Conservation (phyloP, 92 coral and sea anemone genomes). For the Scolanthus callimorphus region DNA sequence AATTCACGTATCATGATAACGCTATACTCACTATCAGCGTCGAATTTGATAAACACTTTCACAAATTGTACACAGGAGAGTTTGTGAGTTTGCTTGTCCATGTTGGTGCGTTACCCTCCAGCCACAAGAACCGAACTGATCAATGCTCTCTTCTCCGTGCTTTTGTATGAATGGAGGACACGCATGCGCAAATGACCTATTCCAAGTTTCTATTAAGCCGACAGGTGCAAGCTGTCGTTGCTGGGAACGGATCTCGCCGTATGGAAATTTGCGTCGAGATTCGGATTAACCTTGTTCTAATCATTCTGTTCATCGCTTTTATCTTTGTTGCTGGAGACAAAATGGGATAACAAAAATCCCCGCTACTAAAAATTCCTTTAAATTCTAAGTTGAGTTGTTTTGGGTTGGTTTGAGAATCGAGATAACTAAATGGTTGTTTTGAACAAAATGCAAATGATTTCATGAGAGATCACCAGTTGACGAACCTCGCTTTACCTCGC, state of each 20-base stretch:
- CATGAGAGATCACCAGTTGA: too few species aligned
- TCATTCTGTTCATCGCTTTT: background rate
- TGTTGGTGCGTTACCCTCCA: conserved; percentile 8
- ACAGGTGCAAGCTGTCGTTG: too few species aligned
- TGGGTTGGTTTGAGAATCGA: background rate
- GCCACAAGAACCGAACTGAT: too few species aligned
- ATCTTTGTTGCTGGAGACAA: background rate
- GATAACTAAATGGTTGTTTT: background rate
- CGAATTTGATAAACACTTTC: conserved; percentile 70
- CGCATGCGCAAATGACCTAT: background rate
- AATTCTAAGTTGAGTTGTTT: background rate
- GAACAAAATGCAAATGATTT: conserved; percentile 14
- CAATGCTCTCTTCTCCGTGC: background rate
- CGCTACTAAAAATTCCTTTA: background rate
- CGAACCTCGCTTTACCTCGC: too few species aligned
- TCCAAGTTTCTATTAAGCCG: too few species aligned
- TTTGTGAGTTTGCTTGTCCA: conserved; percentile 3
- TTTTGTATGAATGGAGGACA: background rate
- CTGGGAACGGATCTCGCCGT: too few species aligned
- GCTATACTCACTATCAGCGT: conserved; percentile 74
- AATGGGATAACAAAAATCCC: background rate
- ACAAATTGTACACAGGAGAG: conserved; percentile 75
- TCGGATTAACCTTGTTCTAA: background rate
- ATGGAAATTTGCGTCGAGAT: background rate
- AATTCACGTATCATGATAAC: too few species aligned